These are phyloP conservation scores for Ceyx cyanopectus DNA, from an alignment of 2,113 vertebrate species.

Conservation along the genomic window DNA sequence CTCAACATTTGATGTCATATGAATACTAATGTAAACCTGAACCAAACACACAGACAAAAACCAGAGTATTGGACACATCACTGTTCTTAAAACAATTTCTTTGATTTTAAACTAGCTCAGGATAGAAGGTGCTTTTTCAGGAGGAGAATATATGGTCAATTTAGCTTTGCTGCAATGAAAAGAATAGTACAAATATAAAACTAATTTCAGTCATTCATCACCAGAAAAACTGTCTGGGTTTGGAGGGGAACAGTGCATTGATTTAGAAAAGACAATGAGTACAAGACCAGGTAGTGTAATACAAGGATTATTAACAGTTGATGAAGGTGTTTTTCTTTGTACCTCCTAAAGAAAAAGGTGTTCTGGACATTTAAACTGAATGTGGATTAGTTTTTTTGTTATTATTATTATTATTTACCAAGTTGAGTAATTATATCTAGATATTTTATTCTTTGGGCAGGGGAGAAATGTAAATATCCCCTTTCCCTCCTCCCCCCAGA, in stretches of 20 bases:
- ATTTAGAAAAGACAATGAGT: neutral
- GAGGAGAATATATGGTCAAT: neutral
- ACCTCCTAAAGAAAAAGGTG: neutral
- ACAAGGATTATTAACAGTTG: neutral
- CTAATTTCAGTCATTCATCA: neutral
- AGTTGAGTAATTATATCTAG: too few relatives aligned
- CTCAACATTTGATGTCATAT: accelerated
- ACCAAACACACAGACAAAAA: neutral
- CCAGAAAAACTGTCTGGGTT: neutral
- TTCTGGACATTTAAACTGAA: neutral
- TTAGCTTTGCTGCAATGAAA: neutral
- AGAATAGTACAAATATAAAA: neutral
- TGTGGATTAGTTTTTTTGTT: neutral
- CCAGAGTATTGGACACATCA: neutral
- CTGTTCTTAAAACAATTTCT: neutral
- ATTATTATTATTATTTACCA: too few relatives aligned
- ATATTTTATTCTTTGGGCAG: too few relatives aligned
- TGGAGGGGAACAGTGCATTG: neutral
- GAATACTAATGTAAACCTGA: neutral
- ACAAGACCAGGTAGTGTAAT: neutral
- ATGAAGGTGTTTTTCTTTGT: neutral
- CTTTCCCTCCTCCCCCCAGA: too few relatives aligned
- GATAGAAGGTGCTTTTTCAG: neutral
- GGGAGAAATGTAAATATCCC: too few relatives aligned
- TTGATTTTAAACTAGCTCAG: neutral